Conservation (phyloP, 2,888 invertebrate genomes). For the Agrotis exclamationis region DNA sequence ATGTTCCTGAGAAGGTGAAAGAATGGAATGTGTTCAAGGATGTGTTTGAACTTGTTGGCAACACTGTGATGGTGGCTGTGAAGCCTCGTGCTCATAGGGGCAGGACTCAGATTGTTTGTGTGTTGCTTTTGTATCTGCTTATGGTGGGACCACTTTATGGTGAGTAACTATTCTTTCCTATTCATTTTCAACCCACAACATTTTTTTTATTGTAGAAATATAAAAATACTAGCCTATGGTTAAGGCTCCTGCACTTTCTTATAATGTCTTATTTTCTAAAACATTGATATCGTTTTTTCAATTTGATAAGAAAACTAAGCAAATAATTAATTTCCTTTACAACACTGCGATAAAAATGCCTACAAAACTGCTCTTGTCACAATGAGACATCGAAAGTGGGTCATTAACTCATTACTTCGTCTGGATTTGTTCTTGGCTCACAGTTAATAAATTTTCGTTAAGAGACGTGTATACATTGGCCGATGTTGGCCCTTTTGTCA, state of each 20-base stretch:
- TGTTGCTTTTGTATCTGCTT: slow-evolving; percentile 83
- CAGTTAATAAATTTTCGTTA: slow-evolving; percentile 59
- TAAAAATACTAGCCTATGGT: no score
- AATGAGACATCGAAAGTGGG: slow-evolving; percentile 55
- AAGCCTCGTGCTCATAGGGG: slow-evolving; percentile 78
- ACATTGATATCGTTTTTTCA: neutral
- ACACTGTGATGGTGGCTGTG: slow-evolving; percentile 84
- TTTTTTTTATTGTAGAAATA: no score
- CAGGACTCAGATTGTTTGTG: slow-evolving; percentile 82
- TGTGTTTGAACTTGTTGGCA: slow-evolving; percentile 80
- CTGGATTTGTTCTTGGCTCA: slow-evolving; percentile 57
- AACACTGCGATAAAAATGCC: slow-evolving; percentile 33
- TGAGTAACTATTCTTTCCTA: slow-evolving; percentile 70
- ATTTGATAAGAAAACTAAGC: neutral
- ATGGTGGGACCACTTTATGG: slow-evolving; percentile 89
- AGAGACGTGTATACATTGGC: slow-evolving; percentile 29
- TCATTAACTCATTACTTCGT: slow-evolving; percentile 63
- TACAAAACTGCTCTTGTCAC: slow-evolving; percentile 38
- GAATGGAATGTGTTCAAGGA: slow-evolving; percentile 72
- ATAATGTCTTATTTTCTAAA: neutral
- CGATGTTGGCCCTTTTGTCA: slow-evolving; percentile 40
- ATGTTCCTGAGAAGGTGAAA: slow-evolving; percentile 57
- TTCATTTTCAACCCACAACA: no score
- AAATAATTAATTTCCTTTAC: slow-evolving; percentile 31
- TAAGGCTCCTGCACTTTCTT: no score